Evolutionary conservation across 2,888 invertebrate genomes (phyloP), one percentile per base, ranked within the genome.

Genomic region (Phengaris arion): DNA sequence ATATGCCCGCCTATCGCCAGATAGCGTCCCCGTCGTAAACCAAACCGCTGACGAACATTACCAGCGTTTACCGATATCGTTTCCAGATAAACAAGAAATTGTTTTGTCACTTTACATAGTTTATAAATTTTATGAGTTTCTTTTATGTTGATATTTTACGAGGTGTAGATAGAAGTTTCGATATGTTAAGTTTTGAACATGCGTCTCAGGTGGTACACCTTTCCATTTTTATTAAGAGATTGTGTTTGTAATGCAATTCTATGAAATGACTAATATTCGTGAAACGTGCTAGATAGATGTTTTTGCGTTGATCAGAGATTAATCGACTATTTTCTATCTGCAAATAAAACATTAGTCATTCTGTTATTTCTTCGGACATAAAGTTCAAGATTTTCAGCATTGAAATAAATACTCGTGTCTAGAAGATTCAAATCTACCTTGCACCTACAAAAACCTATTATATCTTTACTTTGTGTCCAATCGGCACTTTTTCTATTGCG

Each of bases 11-110:
- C 35, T 64, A 45, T 64, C 64, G 64, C 46, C 79, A 85, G 90
- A 91, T 90, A 91, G 82, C 80, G 78, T 78, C 77, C 79, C 80
- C 84, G 82, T 64, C 85, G 87, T 90, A 90, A 91, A 90, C 84
- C 85, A 76, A 74, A 68, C 74, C 46, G 54, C 75, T 74, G 76
- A 75, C 74, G 75, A 76, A 75, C 74, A 75, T 73, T 69, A 74
- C 4, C 52, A 10, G 72, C 51, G 54, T 72, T 72, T 72, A 72
- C 72, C 22, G 72, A 54, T 72, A 72, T 51, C 70, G 48, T 72
- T 72, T 72, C 7, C 15, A 48, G 69, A 69, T 69, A 69, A 69
- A 64, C 64, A 64, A 64, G 64, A 64, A 64, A 64, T 64, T 64
- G 64, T 64, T 64, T 64, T 64, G 64, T 64, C 64, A 64, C 64